Conservation (phyloP, 2,888 invertebrate species). For the Drosophila sordidula region DNA sequence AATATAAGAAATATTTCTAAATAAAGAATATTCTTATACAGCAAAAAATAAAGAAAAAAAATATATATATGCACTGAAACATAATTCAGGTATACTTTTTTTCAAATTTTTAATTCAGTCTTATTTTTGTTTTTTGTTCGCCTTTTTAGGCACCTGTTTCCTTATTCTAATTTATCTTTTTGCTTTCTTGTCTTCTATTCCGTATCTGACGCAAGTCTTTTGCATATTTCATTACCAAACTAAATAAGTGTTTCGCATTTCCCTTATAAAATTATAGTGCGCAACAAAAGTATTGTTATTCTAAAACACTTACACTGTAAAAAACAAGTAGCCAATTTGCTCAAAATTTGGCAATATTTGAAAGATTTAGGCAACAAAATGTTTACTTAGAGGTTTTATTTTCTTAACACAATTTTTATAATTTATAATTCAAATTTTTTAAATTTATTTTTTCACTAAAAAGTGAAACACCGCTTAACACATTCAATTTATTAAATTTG, state of each 20-base stretch:
- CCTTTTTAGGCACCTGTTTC: neutral
- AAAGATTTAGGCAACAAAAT: too few species aligned
- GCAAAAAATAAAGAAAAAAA: too few species aligned
- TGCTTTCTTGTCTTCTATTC: neutral
- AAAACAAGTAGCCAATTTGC: neutral
- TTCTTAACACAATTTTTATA: too few species aligned
- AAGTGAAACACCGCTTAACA: neutral
- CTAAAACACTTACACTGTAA: neutral
- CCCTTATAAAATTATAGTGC: neutral
- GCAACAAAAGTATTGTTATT: neutral
- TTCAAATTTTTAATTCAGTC: too few species aligned
- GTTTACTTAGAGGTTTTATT: too few species aligned
- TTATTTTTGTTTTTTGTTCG: neutral
- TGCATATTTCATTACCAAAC: conserved; percentile 2
- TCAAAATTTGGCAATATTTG: too few species aligned
- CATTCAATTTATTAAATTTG: neutral
- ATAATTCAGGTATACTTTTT: too few species aligned
- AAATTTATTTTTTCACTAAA: neutral
- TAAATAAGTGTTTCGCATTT: neutral
- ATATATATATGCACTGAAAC: too few species aligned
- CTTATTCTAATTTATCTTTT: neutral
- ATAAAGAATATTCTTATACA: too few species aligned
- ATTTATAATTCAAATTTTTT: neutral
- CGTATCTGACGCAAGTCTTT: neutral
- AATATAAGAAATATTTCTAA: too few species aligned